Evolutionary conservation across 2,113 vertebrate genomes (phyloP), one percentile per base, ranked within the genome.

Genomic region (Melanerpes formicivorus): DNA sequence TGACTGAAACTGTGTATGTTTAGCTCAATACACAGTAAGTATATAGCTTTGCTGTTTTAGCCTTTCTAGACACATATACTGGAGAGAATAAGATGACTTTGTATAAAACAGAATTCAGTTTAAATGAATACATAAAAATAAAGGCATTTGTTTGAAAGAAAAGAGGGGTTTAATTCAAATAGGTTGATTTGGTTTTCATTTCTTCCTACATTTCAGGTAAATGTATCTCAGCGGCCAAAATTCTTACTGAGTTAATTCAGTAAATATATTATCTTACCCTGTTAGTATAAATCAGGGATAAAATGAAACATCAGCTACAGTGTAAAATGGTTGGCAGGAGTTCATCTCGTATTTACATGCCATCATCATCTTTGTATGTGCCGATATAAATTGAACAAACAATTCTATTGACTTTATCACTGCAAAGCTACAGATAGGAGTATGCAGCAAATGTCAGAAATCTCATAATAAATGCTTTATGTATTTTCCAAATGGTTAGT

Each of bases 51-150:
- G 60, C 52, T 54, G 79, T 15, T 60, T 95, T 56, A 87, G 27
- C 21, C 13, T 90, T 90, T 67, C 78, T 42, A 89, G 62, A 25
- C 63, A 78, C 64, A 71, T 34, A 67, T 34, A 56, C 29, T 87
- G 60, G 91, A 77, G 69, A 76, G 70, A 94, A 56, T 74, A 89
- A 92, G 77, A 58, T 19, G 69, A 83, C 40, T 78, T 59, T 92
- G 75, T 71, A 69, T 63, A 62, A 56, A 91, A 26, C 32, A 46
- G 42, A 71, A 44, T 71, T 80, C 42, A 42, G 14, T 88, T 95
- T 90, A 93, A 93, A 90, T 46, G 50, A 59, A 90, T n/a, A 89
- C 15, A 37, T 55, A 67, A 5, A 78, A 48, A 74, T 48, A 22
- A 87, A 90, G 48, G 5, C 46, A 32, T 72, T 60, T 80, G 15